phyloP scores from a whole-genome alignment of 2,113 vertebrate species.

The Oryzias celebensis region DNA sequence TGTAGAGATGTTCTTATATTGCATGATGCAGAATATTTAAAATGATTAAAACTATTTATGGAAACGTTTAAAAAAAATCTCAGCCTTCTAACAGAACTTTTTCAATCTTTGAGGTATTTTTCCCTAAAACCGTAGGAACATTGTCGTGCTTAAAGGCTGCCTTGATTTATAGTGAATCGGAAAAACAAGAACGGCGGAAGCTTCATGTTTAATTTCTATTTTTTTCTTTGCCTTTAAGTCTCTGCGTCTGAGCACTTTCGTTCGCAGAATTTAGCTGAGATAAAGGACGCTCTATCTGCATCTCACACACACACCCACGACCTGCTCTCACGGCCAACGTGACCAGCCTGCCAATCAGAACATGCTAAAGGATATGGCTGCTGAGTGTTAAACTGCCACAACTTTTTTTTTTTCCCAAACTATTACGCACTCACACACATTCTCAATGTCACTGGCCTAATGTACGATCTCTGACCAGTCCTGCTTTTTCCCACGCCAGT shows the following conservation, averaged over 20 bases:
- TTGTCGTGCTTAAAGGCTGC: not conserved
- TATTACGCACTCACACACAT: slow-evolving; percentile 18
- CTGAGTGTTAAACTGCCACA: slow-evolving; percentile 23
- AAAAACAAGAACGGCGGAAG: not conserved
- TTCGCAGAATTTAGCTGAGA: slow-evolving; percentile 26
- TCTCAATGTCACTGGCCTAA: slow-evolving; percentile 40
- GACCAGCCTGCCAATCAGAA: slow-evolving; percentile 57
- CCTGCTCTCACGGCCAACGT: slow-evolving; percentile 55
- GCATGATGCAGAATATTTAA: too few species aligned
- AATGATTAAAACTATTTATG: too few species aligned
- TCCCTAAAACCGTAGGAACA: too few species aligned
- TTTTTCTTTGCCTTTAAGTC: not conserved
- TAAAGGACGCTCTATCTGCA: slow-evolving; percentile 49
- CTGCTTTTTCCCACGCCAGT: slow-evolving; percentile 73
- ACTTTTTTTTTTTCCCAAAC: slow-evolving; percentile 16
- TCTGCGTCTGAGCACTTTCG: slow-evolving; percentile 1
- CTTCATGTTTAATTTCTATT: not conserved
- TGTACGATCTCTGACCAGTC: slow-evolving; percentile 53
- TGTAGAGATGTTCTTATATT: too few species aligned
- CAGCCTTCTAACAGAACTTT: too few species aligned
- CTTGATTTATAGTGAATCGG: not conserved
- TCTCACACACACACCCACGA: slow-evolving; percentile 13
- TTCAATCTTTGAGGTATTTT: too few species aligned
- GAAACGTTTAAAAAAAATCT: too few species aligned
- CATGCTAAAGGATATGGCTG: slow-evolving; percentile 34